phyloP scores from a whole-genome alignment of 1,140 invertebrate species.

The Saccostrea echinata region DNA sequence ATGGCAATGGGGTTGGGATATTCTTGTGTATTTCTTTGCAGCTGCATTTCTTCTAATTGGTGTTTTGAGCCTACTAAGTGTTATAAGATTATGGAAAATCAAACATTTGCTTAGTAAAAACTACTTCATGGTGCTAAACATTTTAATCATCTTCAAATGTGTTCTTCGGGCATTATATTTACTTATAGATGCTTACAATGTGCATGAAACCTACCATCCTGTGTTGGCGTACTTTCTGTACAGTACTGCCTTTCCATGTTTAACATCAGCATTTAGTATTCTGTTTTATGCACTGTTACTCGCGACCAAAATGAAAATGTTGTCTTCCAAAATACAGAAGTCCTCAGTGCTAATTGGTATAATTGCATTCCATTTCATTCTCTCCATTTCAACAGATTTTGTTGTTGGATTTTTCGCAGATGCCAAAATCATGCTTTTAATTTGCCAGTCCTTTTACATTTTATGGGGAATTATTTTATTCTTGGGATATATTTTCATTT shows the following conservation, averaged over 20 bases:
- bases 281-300: conserved; percentile 91
- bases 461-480: conserved; percentile 89
- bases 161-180: conserved; percentile 90
- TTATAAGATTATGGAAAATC: conserved; percentile 72
- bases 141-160: conserved; percentile 89
- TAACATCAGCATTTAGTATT: conserved; percentile 91
- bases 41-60: conserved; percentile 90
- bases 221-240: conserved; percentile 90
- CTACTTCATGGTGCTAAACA: conserved; percentile 91
- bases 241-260: conserved; percentile 83
- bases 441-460: conserved; percentile 83
- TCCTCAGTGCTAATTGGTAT: conserved; percentile 88
- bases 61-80: conserved; percentile 85
- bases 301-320: conserved; percentile 81
- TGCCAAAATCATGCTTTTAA: conserved; percentile 69
- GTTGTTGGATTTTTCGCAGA: conserved; percentile 80
- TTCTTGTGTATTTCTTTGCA: conserved; percentile 92
- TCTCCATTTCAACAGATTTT: conserved; percentile 90
- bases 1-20: conserved; percentile 90
- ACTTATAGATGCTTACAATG: conserved; percentile 94
- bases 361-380: conserved; percentile 87
- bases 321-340: conserved; percentile 81
- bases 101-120: conserved; percentile 79
- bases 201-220: conserved; percentile 87
- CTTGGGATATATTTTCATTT: conserved; percentile 91